Base-by-base conservation (phyloP, 2,888 invertebrate genomes). In the Augiades crinisus region DNA sequence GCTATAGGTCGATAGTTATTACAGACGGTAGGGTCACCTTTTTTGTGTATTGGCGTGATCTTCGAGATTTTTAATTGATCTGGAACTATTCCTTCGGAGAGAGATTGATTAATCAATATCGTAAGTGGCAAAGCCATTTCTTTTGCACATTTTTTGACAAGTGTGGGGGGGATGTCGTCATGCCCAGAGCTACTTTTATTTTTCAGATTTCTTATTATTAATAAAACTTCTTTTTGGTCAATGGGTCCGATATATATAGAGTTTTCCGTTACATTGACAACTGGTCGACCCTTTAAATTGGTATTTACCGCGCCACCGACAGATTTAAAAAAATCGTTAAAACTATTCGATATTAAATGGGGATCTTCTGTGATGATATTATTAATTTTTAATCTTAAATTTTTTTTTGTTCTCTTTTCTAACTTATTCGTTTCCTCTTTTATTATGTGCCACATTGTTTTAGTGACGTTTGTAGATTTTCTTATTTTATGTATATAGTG, bases 361-460 rank as follows among this genome's bases (percentile, higher is more conserved):
- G 44, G 33, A 7, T 34, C 10, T n/a, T 19, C 21, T 14, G 10
- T 45, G 1, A 6, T 14, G 7, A 2, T 21, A 6, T 24, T 13
- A n/a, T 45, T 22, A 1, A 19, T 22, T n/a, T 34, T 16, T 34
- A 45, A 1, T 13, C 1, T 17, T 10, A 45, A 14, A 34, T 45
- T 45, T 34, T 33, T 33, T 2, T 13, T 14, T 8, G 14, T 0
- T 21, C 10, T 45, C 3, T 36, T 34, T 2, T 8, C 5, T 4
- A 24, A 1, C 24, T 45, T 45, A 17, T 45, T 45, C 3, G 34
- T 45, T 36, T 17, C 12, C 13, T 36, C 41, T n/a, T 40, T 46
- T 19, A 47, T 41, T 12, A 41, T 33, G 5, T 6, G 12, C 34
- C 45, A 40, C 40, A 40, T 33, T 10, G 38, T 33, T 47, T 46